Base-by-base conservation (phyloP, 2,113 vertebrate genomes). In the Onychorhynchus coronatus region DNA sequence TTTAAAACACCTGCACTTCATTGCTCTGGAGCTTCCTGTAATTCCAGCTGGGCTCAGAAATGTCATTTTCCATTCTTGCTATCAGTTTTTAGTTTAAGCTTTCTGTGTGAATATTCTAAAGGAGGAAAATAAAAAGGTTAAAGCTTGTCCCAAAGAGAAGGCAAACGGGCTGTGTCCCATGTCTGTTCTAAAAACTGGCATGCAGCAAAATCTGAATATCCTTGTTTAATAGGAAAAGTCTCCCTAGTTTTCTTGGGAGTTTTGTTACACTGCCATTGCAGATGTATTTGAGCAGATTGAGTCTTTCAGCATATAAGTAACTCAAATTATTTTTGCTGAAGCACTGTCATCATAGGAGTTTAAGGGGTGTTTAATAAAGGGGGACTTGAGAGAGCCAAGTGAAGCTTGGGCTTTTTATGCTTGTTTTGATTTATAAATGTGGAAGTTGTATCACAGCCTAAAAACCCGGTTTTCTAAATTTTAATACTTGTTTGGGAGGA, bases 281-380 rank as follows among this genome's bases (percentile, higher is more conserved):
- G 47, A 16, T 37, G 27, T 63, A 10, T 80, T 85, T 94, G 42
- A 84, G 23, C 44, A 75, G 50, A 33, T 33, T 0, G 0, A 87
- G 68, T 16, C 53, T 39, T 76, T 71, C 62, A 66, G 37, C 30
- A 14, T 25, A 19, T 63, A 49, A 93, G 8, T 79, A 39, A 62
- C 21, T 46, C 14, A 25, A 78, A 41, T 47, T 30, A 55, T 53
- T 88, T 65, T 35, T 70, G 33, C 62, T 19, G 25, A 58, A 73
- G 30, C 1, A 1, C 27, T 61, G 31, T 62, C 20, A 35, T 27
- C 1, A 0, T 9, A 8, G 10, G 24, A 73, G 8, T 44, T 70
- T 5, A 66, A 20, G 20, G 17, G 10, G 5, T 79, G 2, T 27
- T 80, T 63, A 59, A 31, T 66, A 17, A 61, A 75, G n/a, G 14